A percentile compares a stretch with the other conserved stretches of the same genome.
Evolutionary conservation across 2,113 vertebrate species (phyloP).

Genomic region (Hassar affinis): DNA sequence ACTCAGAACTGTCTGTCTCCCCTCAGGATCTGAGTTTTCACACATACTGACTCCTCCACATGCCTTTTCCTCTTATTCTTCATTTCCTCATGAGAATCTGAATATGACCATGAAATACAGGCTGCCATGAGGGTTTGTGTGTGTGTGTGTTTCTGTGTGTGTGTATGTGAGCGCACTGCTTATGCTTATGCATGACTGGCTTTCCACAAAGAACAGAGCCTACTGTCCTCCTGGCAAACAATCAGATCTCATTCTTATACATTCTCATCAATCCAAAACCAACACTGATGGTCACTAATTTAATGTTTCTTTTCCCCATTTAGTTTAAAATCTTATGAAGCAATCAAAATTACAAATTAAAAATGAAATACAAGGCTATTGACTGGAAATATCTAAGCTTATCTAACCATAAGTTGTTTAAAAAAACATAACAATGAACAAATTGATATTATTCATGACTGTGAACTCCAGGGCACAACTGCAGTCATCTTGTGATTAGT

Average conservation of each 20-base stretch:
- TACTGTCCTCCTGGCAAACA: slow-evolving; percentile 21
- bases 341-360: background rate
- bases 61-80: background rate
- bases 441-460: background rate
- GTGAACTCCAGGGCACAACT: background rate
- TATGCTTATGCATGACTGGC: slow-evolving; percentile 63
- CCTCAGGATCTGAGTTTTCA: slow-evolving; percentile 5
- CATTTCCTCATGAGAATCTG: background rate
- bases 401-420: background rate
- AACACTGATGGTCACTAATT: background rate
- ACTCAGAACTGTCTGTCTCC: background rate
- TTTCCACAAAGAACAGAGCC: slow-evolving; percentile 65
- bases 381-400: background rate
- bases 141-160: slow-evolving; percentile 23
- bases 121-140: slow-evolving; percentile 15
- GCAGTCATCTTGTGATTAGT: background rate
- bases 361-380: background rate
- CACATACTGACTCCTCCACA: background rate
- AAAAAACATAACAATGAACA: background rate
- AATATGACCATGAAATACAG: slow-evolving; percentile 27
- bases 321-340: background rate
- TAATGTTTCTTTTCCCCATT: background rate
- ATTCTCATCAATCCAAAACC: background rate
- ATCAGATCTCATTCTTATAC: slow-evolving; percentile 35
- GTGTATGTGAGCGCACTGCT: no score